These are phyloP conservation scores for Sebastes steindachneri DNA, from an alignment of 2,797 vertebrate genomes.

Conservation along the genomic window DNA sequence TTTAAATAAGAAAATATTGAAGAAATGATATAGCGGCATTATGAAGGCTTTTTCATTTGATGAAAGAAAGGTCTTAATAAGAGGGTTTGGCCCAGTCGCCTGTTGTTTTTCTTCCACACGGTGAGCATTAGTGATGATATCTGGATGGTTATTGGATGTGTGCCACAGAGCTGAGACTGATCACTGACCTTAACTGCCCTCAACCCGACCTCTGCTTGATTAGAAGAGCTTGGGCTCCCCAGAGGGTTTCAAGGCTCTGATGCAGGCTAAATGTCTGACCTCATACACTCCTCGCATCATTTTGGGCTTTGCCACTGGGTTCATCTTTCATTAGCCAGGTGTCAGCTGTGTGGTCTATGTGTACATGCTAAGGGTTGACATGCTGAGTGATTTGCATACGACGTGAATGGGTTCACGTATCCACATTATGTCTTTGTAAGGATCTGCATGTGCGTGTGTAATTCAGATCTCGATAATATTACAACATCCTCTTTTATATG, in stretches of 20 bases:
- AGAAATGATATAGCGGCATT: neutral
- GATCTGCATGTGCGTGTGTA: neutral
- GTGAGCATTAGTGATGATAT: neutral
- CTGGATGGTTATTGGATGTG: slow-evolving; percentile 11
- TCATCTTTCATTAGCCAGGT: slow-evolving; percentile 39
- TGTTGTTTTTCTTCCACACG: neutral
- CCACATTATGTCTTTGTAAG: neutral
- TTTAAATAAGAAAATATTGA: neutral
- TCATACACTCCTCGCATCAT: slow-evolving; percentile 1
- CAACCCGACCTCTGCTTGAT: slow-evolving; percentile 25
- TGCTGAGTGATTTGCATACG: neutral
- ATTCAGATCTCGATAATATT: slow-evolving; percentile 7
- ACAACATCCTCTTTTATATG: neutral
- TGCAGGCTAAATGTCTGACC: slow-evolving; percentile 33
- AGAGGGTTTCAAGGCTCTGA: neutral
- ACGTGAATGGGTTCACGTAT: neutral
- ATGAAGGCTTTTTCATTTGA: neutral
- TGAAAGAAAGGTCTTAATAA: neutral
- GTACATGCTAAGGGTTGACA: neutral
- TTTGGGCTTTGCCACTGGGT: slow-evolving; percentile 5
- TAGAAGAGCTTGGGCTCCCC: slow-evolving; percentile 1
- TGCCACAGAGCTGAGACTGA: slow-evolving; percentile 11
- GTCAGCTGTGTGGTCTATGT: neutral
- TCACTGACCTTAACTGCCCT: slow-evolving; percentile 22
- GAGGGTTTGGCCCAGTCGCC: neutral